Base-by-base conservation (phyloP, 2,888 invertebrate genomes). In the Scelioninae gen. 2 region DNA sequence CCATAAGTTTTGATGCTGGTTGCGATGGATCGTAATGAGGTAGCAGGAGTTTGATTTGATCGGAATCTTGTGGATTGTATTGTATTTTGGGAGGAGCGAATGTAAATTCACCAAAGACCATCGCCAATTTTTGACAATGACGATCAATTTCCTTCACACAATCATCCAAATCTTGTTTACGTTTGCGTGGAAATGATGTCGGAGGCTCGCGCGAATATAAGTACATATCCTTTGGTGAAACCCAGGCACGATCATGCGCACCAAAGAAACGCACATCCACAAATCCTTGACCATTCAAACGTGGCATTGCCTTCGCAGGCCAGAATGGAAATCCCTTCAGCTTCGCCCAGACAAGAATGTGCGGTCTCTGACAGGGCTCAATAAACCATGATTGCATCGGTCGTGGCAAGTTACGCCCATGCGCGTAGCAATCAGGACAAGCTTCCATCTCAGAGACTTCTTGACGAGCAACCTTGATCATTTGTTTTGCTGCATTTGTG, bases 261-360 rank as follows among this genome's bases (percentile, higher is more conserved):
- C 97, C 97, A 87, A 98, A 98, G 87, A 98, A 98, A 1, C 96
- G 88, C 1, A 96, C 96, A 86, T 97, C 96, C 0, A 96, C 94
- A 79, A 90, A 87, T 0, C 92, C 91, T 6, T 89, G 86, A 13
- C 87, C 84, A 75, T 89, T 89, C 16, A 89, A 87, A 65, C 91
- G 91, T 0, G 91, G 90, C 93, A 95, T 94, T 0, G 93, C 94
- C 87, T 98, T 98, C 0, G 96, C 97, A 0, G 98, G 98, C 98
- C 98, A 98, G 86, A 93, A 97, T 0, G 98, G 98, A 82, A 97
- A 98, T 9, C 96, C 97, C 88, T 97, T 96, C 9, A 98, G 88
- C 85, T 97, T 97, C 0, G 98, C 98, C 98, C 98, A 98, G 0
- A 98, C 92, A 63, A 98, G 86, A 11, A 95, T 88, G 87, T 98